These are phyloP conservation scores for Tupaia chinensis DNA, from an alignment of 2,113 vertebrate genomes.

Conservation along the genomic window DNA sequence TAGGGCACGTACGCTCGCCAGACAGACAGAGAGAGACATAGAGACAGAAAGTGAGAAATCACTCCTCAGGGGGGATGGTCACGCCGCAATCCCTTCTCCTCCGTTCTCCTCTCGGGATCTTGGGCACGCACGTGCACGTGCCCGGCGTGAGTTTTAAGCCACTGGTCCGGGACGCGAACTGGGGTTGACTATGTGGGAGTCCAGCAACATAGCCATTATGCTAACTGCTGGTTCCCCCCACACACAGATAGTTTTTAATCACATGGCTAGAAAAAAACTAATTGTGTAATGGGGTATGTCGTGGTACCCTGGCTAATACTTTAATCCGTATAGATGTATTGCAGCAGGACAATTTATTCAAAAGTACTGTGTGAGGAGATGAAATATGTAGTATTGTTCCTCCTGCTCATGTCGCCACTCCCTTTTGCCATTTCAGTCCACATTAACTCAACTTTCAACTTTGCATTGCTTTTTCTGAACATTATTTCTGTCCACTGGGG, in stretches of 20 bases:
- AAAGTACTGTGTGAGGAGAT: background rate
- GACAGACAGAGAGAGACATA: too few relatives aligned
- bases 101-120: too few relatives aligned
- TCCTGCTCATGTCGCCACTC: background rate
- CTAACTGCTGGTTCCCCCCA: too few relatives aligned
- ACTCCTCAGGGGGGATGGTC: too few relatives aligned
- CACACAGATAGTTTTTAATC: background rate
- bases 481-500: background rate
- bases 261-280: background rate
- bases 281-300: background rate
- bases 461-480: background rate
- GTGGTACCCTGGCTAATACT: background rate
- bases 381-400: background rate
- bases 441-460: background rate
- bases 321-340: background rate
- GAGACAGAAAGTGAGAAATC: too few relatives aligned
- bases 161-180: too few relatives aligned
- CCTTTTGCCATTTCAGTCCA: background rate
- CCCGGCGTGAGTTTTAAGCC: too few relatives aligned
- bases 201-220: too few relatives aligned
- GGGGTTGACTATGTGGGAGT: too few relatives aligned
- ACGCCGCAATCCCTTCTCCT: too few relatives aligned
- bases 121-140: too few relatives aligned
- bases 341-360: background rate
- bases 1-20: too few relatives aligned